Base-by-base conservation (phyloP, 2,888 invertebrate genomes). In the Pseudococcus viburni region DNA sequence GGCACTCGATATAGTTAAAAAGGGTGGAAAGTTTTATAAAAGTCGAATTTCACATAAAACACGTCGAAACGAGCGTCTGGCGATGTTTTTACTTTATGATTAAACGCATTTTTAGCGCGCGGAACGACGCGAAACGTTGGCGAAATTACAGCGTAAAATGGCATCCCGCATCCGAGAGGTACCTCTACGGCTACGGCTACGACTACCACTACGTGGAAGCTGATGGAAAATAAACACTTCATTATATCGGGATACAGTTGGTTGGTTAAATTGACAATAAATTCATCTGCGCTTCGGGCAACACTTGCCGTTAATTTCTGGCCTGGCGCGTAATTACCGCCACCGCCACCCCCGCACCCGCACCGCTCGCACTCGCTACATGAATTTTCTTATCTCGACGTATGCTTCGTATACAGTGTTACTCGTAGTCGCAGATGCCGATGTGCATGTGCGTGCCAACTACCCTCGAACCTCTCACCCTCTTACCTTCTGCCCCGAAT, bases 171-270 rank as follows among this genome's bases (percentile, higher is more conserved):
- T 8, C 9, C 12, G 51, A 51, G 12, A 51, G 51, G 64, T 64
- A 64, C 22, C 11, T 64, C 26, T 33, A 33, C 26, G 26, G 26
- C 26, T 33, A 1, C 26, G 26, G 26, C 26, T 33, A 1, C 26
- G 26, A 3, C 26, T 33, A 33, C 26, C 26, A 33, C 26, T 33
- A 33, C 26, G 26, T 33, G 26, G 22, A 22, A 64, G 22, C 64
- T 64, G 64, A 64, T 64, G 64, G 64, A 64, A 64, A 64, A 64
- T 64, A 64, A 64, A 64, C 64, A 64, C 64, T 64, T 64, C 64
- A 64, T 64, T 64, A 64, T 64, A 64, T 64, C 64, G 64, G 59
- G 12, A 64, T 64, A 64, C 64, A 64, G 64, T 64, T 22, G 64
- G 19, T 64, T 64, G 64, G 64, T 64, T 64, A 64, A 64, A 64